These are phyloP conservation scores for Sclerodermus sp. DNA, from an alignment of 2,888 invertebrate genomes.

Conservation along the genomic window DNA sequence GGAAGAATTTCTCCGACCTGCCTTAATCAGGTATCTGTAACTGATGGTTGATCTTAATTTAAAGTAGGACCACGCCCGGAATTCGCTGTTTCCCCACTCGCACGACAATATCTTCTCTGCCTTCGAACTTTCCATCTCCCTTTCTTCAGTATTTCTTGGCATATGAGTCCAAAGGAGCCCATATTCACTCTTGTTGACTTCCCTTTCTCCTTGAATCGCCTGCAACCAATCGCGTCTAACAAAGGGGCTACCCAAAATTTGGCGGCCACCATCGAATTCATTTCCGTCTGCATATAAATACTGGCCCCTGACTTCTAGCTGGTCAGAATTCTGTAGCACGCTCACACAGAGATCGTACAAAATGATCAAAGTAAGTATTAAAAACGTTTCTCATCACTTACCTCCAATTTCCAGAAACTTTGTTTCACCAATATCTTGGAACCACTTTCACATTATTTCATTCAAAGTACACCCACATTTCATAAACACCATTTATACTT, in stretches of 20 bases:
- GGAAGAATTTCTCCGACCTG: slow-evolving; percentile 8
- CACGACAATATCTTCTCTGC: slow-evolving; percentile 14
- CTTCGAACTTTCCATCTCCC: slow-evolving; percentile 25
- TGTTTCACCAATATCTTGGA: too few relatives aligned
- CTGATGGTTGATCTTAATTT: slow-evolving; percentile 19
- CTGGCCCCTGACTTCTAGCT: slow-evolving; percentile 20
- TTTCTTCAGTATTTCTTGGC: slow-evolving; percentile 23
- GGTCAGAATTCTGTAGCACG: slow-evolving; percentile 35
- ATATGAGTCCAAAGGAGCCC: slow-evolving; percentile 13
- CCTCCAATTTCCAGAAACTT: too few relatives aligned
- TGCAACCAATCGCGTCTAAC: slow-evolving; percentile 26
- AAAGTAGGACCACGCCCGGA: slow-evolving; percentile 24
- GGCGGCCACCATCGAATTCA: slow-evolving; percentile 20
- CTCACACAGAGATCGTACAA: slow-evolving; percentile 25
- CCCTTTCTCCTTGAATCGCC: slow-evolving; percentile 7
- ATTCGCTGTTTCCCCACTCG: slow-evolving; percentile 19
- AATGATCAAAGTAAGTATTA: slow-evolving; percentile 44
- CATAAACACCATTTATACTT: too few relatives aligned
- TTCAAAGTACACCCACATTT: too few relatives aligned
- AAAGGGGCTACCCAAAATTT: slow-evolving; percentile 26
- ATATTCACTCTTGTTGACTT: slow-evolving; percentile 23
- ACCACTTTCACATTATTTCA: too few relatives aligned
- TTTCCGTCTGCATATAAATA: slow-evolving; percentile 36
- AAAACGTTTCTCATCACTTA: background rate
- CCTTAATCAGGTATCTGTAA: slow-evolving; percentile 2